These are phyloP conservation scores for Petrolisthes manimaculis DNA, from an alignment of 2,888 invertebrate species.

Conservation along the genomic window DNA sequence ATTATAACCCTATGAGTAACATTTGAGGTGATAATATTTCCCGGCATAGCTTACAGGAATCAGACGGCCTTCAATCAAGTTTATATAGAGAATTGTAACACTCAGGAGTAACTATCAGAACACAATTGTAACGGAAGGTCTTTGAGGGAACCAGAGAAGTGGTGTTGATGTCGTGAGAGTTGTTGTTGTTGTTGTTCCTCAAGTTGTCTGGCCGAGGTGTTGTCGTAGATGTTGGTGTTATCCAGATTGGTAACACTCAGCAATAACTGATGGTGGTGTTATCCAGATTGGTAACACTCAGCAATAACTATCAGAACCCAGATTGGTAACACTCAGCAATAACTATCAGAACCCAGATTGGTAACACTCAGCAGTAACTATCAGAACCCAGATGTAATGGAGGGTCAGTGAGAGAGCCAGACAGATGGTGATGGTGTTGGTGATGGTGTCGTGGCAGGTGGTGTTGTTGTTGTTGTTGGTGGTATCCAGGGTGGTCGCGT, in stretches of 20 bases:
- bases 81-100: no score
- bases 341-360: slow-evolving; percentile 39
- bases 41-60: no score
- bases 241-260: slow-evolving; percentile 41
- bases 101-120: slow-evolving; percentile 44
- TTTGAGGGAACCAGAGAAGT: slow-evolving; percentile 35
- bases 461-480: not conserved
- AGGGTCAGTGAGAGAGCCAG: slow-evolving; percentile 40
- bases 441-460: not conserved
- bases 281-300: no score
- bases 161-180: not conserved
- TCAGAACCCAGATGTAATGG: slow-evolving; percentile 15
- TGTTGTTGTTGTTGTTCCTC: no score
- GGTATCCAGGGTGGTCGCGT: slow-evolving; percentile 48
- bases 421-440: slow-evolving; percentile 14
- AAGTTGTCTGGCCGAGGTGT: no score
- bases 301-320: no score
- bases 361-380: slow-evolving; percentile 48
- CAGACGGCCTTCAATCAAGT: no score
- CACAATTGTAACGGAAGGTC: slow-evolving; percentile 32
- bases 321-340: slow-evolving; percentile 46
- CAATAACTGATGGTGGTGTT: no score
- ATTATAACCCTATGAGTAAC: no score
- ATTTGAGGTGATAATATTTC: no score
- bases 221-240: not conserved